Evolutionary conservation across 2,113 vertebrate species (phyloP).

Genomic region (Chaetops frenatus): DNA sequence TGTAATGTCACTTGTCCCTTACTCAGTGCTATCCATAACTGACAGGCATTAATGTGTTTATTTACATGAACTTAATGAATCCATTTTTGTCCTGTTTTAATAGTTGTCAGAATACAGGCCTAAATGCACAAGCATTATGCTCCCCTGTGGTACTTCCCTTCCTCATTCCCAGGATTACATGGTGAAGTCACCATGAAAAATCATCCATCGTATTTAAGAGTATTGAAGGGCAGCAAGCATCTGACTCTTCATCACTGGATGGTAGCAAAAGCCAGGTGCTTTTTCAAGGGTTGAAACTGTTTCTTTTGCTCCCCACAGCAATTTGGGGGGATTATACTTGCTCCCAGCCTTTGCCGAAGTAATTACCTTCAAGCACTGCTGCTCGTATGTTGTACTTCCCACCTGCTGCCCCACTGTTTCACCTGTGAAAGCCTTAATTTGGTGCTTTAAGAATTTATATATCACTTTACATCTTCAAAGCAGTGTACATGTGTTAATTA

Average conservation of each 20-base stretch:
- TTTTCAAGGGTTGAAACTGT: not conserved
- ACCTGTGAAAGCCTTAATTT: slow-evolving; percentile 23
- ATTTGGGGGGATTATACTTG: not conserved
- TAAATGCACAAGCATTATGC: not conserved
- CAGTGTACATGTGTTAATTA: slow-evolving; percentile 35
- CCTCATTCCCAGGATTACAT: not conserved
- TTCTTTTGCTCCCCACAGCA: not conserved
- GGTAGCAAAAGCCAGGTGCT: not conserved
- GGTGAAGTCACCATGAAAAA: not conserved
- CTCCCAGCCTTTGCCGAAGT: not conserved
- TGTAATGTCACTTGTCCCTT: not conserved
- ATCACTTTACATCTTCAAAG: slow-evolving; percentile 49
- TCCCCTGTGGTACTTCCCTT: not conserved
- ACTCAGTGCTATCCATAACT: not conserved
- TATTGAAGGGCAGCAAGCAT: not conserved
- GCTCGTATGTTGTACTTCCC: not conserved
- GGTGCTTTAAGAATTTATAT: not conserved
- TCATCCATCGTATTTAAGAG: not conserved
- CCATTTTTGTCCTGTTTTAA: not conserved
- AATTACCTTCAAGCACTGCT: not conserved
- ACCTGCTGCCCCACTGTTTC: not conserved
- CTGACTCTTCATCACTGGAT: not conserved
- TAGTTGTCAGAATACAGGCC: not conserved
- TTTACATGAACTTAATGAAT: not conserved
- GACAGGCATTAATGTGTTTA: not conserved